phyloP scores from a whole-genome alignment of 2,888 invertebrate species.

The Ichneumoninae sp. region DNA sequence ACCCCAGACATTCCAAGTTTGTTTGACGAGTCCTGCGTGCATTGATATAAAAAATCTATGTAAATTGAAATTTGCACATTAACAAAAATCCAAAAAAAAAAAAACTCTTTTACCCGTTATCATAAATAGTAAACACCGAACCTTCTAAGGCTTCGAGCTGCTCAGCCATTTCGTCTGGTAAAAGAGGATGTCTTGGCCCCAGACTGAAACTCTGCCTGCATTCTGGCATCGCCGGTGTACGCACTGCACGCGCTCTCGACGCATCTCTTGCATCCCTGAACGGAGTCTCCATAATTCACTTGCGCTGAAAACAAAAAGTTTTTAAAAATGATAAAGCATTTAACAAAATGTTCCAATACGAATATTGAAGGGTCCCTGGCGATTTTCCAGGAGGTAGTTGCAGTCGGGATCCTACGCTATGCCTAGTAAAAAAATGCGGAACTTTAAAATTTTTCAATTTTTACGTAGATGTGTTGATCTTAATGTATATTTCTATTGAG shows the following conservation, averaged over 20 bases:
- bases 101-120: not conserved
- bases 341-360: not conserved
- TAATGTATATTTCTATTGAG: too few species aligned
- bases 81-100: not conserved
- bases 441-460: too few species aligned
- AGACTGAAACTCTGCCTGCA: constrained; percentile 56
- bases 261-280: not conserved
- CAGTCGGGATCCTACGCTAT: too few species aligned
- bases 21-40: constrained; percentile 75
- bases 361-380: not conserved
- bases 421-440: too few species aligned
- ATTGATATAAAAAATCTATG: constrained; percentile 13
- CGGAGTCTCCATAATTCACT: not conserved
- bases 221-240: constrained; percentile 37
- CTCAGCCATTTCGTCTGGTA: constrained; percentile 28
- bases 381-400: too few species aligned
- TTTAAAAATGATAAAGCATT: not conserved
- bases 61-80: constrained; percentile 6
- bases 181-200: constrained; percentile 45
- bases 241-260: constrained; percentile 7
- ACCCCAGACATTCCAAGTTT: constrained; percentile 81
- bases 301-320: not conserved
- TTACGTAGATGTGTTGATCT: too few species aligned
- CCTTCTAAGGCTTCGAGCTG: constrained; percentile 62
- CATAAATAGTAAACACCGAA: constrained; percentile 9